Conservation (phyloP, 1,140 invertebrate genomes). For the Zelostemma sp. region DNA sequence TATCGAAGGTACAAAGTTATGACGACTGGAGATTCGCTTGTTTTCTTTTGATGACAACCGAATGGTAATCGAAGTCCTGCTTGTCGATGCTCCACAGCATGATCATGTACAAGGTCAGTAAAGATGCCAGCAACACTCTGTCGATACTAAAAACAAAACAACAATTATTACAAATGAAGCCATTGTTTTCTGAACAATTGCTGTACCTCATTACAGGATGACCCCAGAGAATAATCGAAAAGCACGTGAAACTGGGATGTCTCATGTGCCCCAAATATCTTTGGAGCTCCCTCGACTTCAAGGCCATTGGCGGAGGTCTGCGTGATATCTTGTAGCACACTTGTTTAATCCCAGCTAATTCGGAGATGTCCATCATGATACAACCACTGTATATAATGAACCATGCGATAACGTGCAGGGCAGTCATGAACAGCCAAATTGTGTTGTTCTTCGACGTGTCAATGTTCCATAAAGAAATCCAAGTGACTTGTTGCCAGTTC, state of each 20-base stretch:
- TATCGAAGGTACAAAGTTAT: too few relatives aligned
- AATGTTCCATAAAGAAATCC: slow-evolving; percentile 69
- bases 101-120: slow-evolving; percentile 70
- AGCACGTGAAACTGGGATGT: slow-evolving; percentile 72
- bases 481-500: slow-evolving; percentile 66
- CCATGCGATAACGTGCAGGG: slow-evolving; percentile 72
- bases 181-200: neutral
- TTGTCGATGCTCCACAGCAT: slow-evolving; percentile 70
- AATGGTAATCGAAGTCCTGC: slow-evolving; percentile 69
- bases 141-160: slow-evolving; percentile 67
- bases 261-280: slow-evolving; percentile 70
- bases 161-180: slow-evolving; percentile 21
- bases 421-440: slow-evolving; percentile 67
- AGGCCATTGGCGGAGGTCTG: slow-evolving; percentile 61
- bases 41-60: slow-evolving; percentile 51
- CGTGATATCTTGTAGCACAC: slow-evolving; percentile 69
- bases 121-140: slow-evolving; percentile 62
- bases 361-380: slow-evolving; percentile 74
- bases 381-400: slow-evolving; percentile 74
- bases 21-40: slow-evolving; percentile 50
- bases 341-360: slow-evolving; percentile 74
- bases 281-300: slow-evolving; percentile 67
- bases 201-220: slow-evolving; percentile 71
- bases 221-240: slow-evolving; percentile 71
- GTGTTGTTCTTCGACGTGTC: slow-evolving; percentile 58